Base-by-base conservation (phyloP, 2,888 invertebrate genomes). In the Acleris sparsana region DNA sequence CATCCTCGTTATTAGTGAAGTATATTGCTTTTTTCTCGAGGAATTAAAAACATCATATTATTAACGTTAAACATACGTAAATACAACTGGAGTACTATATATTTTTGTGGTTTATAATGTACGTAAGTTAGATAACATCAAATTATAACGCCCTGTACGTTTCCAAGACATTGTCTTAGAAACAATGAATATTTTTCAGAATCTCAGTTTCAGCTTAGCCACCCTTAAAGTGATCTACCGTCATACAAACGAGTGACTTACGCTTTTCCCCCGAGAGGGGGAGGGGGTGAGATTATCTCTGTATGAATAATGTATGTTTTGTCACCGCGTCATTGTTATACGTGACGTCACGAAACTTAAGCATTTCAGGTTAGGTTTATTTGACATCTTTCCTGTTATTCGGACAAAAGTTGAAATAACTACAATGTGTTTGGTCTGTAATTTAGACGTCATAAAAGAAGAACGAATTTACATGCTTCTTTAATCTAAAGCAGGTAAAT, bases 251-350 rank as follows among this genome's bases (percentile, higher is more conserved):
- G 75, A 71, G 72, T 65, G 63, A 66, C 67, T 73, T 71, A 72
- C 71, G 75, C 77, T 77, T 78, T 77, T 75, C 75, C 74, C 62
- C 53, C 57, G 53, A 53, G 55, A 29, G 58, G 62, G 25, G 63
- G 68, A 63, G 68, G 69, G 69, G 66, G 68, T 67, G 51, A 61
- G 65, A 65, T 65, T 60, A 65, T 65, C 65, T 60, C 44, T 55
- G 62, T 73, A 83, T 85, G 85, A 85, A 85, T 85, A 80, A 85
- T 85, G 83, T 78, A 85, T 82, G 78, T 67, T 72, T 69, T 71
- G 74, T 76, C 76, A 73, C 75, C 74, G 69, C 71, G 75, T 73
- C 76, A 75, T 74, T 75, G 71, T 67, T 71, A 73, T 73, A 49
- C 53, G 60, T 65, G 65, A 60, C 65, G 65, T 53, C 44, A 56